A percentile compares a stretch with the other conserved stretches of the same genome.
Conservation (phyloP, 2,797 vertebrate species). For the Rhinella marina region DNA sequence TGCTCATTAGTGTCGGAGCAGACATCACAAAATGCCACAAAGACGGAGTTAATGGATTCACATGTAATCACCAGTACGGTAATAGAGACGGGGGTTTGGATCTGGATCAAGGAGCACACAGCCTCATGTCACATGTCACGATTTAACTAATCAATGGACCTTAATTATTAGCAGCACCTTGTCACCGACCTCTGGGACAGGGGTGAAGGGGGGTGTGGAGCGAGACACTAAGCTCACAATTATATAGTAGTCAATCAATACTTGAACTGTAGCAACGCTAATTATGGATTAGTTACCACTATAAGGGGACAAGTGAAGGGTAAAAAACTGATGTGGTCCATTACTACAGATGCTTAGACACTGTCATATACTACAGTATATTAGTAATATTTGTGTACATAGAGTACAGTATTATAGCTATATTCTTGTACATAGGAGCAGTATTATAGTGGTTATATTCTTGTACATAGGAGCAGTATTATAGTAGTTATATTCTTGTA, state of each 20-base stretch:
- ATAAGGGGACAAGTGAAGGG: neutral
- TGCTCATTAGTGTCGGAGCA: neutral
- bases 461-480: constrained; percentile 4
- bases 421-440: constrained; percentile 12
- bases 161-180: neutral
- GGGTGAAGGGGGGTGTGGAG: neutral
- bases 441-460: neutral
- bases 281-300: neutral
- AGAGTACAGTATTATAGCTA: neutral
- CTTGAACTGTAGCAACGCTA: neutral
- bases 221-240: neutral
- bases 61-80: neutral
- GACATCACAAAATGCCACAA: constrained; percentile 14
- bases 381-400: neutral
- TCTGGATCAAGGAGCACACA: too few species aligned
- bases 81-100: neutral
- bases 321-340: neutral
- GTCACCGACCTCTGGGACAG: neutral
- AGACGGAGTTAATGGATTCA: neutral
- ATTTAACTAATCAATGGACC: neutral
- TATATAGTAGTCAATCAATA: neutral
- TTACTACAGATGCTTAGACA: too few species aligned
- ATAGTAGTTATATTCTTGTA: constrained; percentile 11
- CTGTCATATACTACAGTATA: neutral
- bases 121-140: neutral